phyloP scores from a whole-genome alignment of 2,113 vertebrate genomes.

The Callocephalon fimbriatum region DNA sequence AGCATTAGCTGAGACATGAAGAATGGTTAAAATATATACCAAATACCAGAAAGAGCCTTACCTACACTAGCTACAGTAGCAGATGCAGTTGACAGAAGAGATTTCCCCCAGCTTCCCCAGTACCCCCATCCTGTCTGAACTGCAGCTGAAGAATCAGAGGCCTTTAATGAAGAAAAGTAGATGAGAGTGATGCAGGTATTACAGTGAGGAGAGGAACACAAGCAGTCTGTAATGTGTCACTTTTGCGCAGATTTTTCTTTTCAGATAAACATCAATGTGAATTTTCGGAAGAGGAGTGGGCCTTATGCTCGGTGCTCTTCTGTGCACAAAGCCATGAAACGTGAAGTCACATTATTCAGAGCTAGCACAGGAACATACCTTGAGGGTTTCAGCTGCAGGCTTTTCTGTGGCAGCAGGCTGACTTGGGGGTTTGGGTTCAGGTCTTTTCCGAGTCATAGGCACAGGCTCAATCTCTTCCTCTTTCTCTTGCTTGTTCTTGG shows the following conservation, averaged over 20 bases:
- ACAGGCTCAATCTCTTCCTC: conserved; percentile 72
- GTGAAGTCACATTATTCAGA: neutral
- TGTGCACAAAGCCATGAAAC: neutral
- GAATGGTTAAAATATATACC: neutral
- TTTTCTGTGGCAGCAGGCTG: conserved; percentile 23
- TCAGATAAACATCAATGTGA: neutral
- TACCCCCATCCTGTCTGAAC: conserved; percentile 89
- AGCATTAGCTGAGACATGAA: neutral
- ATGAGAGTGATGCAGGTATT: neutral
- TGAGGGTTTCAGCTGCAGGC: conserved; percentile 12
- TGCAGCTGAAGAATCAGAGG: conserved; percentile 67
- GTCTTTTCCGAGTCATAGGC: conserved; percentile 85
- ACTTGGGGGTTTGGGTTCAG: conserved; percentile 75
- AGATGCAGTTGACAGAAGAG: conserved; percentile 90
- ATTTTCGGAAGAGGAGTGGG: neutral
- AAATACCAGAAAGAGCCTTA: conserved; percentile 73
- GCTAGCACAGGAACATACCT: neutral
- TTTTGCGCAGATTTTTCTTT: neutral
- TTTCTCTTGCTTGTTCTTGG: neutral
- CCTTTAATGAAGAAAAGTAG: conserved; percentile 62
- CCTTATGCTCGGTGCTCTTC: neutral
- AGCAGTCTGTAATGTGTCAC: neutral
- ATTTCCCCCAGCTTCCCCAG: conserved; percentile 98
- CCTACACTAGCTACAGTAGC: conserved; percentile 94
- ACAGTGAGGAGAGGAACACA: neutral